Base-by-base conservation (phyloP, 1,140 invertebrate species). In the Anoplolepis gracilipes region DNA sequence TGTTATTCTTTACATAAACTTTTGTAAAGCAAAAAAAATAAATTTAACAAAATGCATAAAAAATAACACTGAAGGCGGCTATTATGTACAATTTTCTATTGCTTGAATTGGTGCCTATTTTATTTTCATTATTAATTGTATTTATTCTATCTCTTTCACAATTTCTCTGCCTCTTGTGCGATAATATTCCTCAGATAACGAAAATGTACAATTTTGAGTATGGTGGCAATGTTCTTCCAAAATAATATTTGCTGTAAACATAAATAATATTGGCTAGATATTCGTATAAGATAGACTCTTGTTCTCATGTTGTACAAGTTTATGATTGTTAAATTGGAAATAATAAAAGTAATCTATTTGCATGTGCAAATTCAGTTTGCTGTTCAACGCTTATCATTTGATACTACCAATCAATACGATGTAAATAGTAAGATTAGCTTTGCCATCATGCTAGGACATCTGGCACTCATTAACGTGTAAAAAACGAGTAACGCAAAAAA, bases 31-130 rank as follows among this genome's bases (percentile, higher is more conserved):
- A 91, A 85, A 92, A 10, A 85, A 67, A 69, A 42, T 88, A 25
- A 87, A 92, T 28, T 86, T 36, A 78, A 87, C 67, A 69, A 84
- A 46, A 70, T 92, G 64, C 84, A 85, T 57, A 89, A 67, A 78
- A 87, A 61, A 92, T 91, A 89, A 93, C 90, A 92, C 49, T 92
- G 90, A 90, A 90, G 70, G 85, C 65, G 85, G 73, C 64, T 91
- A 49, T 90, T 93, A 76, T 33, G 89, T 72, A 87, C 70, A 87
- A 92, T 88, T 64, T 92, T 92, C 91, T 91, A 90, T 59, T 92
- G 86, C 88, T 93, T 92, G 70, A 93, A 94, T 90, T 91, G 91
- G 90, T 93, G 93, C 91, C 90, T 93, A 89, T 89, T 93, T 90
- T 88, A 91, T 85, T 92, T 91, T 90, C 70, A 93, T 88, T 90